A percentile compares a stretch with the other conserved stretches of the same genome.
These are phyloP conservation scores for Bovichtus diacanthus DNA, from an alignment of 2,797 vertebrate genomes.

Conservation along the genomic window DNA sequence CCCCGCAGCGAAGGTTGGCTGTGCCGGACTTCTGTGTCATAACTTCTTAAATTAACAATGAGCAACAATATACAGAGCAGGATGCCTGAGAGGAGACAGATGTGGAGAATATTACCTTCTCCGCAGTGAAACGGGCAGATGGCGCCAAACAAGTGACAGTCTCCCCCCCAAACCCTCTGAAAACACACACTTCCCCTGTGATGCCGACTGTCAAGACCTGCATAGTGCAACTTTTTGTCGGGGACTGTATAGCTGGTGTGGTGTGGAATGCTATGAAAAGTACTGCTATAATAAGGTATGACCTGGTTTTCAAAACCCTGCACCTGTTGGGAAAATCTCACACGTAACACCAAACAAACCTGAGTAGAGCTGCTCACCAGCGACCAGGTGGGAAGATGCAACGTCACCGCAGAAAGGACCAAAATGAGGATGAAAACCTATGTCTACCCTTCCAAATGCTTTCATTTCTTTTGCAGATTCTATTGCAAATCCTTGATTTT, in stretches of 20 bases:
- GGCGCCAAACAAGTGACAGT: constrained; percentile 3
- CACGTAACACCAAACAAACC: not conserved
- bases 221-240: constrained; percentile 4
- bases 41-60: constrained; percentile 76
- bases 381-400: not conserved
- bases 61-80: constrained; percentile 51
- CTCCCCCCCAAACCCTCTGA: constrained; percentile 17
- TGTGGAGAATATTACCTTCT: constrained; percentile 19
- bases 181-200: constrained; percentile 12
- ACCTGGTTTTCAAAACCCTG: constrained; percentile 20
- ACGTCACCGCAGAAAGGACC: not conserved
- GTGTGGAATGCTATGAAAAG: constrained; percentile 8
- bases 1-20: constrained; percentile 42
- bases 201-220: not conserved
- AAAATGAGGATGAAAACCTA: not conserved
- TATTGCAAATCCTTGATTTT: constrained; percentile 22
- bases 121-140: constrained; percentile 38
- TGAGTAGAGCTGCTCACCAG: not conserved
- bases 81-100: not conserved
- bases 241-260: not conserved
- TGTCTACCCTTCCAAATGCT: not conserved
- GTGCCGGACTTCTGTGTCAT: constrained; percentile 56
- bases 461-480: constrained; percentile 19
- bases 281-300: constrained; percentile 36
- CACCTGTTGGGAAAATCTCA: constrained; percentile 11